Base-by-base conservation (phyloP, 2,113 vertebrate species). In the Calidris pygmaea region DNA sequence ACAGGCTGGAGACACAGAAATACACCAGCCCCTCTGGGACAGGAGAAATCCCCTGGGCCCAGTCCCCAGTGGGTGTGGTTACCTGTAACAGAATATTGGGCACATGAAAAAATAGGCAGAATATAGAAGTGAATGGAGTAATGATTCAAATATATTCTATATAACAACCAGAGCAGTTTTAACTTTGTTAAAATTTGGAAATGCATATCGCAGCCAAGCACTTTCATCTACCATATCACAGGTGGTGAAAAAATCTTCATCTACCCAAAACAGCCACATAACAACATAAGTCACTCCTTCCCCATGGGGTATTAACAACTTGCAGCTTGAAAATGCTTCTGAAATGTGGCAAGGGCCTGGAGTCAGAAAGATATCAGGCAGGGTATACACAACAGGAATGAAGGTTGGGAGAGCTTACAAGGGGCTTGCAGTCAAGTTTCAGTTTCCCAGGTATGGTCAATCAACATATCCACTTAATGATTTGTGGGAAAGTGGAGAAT, bases 281-380 rank as follows among this genome's bases (percentile, higher is more conserved):
- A 45, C 1, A 20, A 15, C 6, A 0, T 20, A 5, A 24, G 60
- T 82, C 0, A 0, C 22, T 66, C 55, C 19, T 85, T 91, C n/a
- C 37, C 72, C 6, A 34, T 16, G 16, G 14, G 4, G 8, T 65
- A 37, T 65, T 55, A 73, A n/a, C 14, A 59, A 59, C 32, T 59
- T 60, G 12, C 29, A 81, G 2, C 10, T n/a, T 65, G 39, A 23
- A 72, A 77, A 87, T 45, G 0, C 22, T 76, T 68, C 63, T 77
- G 39, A 84, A 65, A n/a, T 27, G 8, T 76, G 10, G 14, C 50
- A 48, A 87, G 39, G 19, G 47, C 27, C 27, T 39, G 43, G 50
- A 79, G 52, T 26, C 37, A 63, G 75, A 59, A 34, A 50, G 18
- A 19, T 7, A 14, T 11, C 6, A 4, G 13, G 5, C 15, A 24